Base-by-base conservation (phyloP, 1,140 invertebrate genomes). In the Drosophila repleta region DNA sequence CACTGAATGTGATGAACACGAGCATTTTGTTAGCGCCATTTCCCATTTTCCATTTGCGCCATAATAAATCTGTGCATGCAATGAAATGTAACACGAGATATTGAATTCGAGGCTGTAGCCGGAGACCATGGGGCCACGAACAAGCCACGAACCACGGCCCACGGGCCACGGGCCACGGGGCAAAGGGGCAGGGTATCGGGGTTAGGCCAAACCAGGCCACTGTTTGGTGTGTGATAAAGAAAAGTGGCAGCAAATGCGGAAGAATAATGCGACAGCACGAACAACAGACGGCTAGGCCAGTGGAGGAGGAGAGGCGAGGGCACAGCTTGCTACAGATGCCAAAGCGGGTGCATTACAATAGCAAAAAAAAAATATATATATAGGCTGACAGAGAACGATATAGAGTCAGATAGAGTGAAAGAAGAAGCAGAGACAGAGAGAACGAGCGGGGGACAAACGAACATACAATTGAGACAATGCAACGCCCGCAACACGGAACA, bases 51-150 rank as follows among this genome's bases (percentile, higher is more conserved):
- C 74, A 66, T 80, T 80, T 60, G 55, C 71, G 75, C 70, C 72
- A 79, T 76, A 90, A 90, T 90, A 90, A 90, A 90, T 90, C 79
- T 85, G 73, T 62, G 68, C 76, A 84, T 83, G 87, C 87, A 90
- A 88, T 88, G 83, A 90, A 90, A 90, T 90, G 87, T 90, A 90
- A 87, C 81, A 87, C 87, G 82, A 90, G 81, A 87, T 90, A 90
- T 90, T 90, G 82, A 90, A 90, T 90, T 90, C 75, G 79, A 82
- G 85, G 72, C 67, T 45, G 71, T 21, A 62, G 32, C 32, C 32
- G 17, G 17, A 43, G 39, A 8, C 39, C 35, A 21, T 24, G 41
- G 45, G 10, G 52, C n/a, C 32, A 35, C 32, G 32, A 35, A 11
- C 32, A 7, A 32, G 52, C 13, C 29, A 32, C 29, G 29, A 32